Evolutionary conservation across 35 echinoderm and acorn worm species (phyloP).

Genomic region (Amphiura filiformis): DNA sequence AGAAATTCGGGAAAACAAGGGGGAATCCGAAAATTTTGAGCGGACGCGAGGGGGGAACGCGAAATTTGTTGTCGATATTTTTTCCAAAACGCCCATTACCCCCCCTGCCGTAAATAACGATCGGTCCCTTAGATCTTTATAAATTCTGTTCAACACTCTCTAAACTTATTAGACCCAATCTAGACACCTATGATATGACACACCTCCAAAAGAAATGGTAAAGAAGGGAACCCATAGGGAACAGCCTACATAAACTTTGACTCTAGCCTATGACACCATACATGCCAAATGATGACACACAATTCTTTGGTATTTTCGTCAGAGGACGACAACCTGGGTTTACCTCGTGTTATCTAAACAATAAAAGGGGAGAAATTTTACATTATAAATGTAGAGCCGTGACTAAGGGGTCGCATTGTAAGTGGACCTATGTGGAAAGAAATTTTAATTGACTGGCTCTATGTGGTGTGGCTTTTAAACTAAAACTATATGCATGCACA

Average conservation of each 20-base stretch:
- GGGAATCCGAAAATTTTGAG: no score
- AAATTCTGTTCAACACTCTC: no score
- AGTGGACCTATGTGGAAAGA: neutral
- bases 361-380: neutral
- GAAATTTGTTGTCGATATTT: no score
- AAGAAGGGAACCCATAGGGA: neutral
- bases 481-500: neutral
- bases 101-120: no score
- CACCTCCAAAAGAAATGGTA: no score
- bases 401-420: neutral
- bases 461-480: neutral
- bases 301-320: neutral
- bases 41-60: no score
- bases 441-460: neutral
- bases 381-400: neutral
- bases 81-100: no score
- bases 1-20: no score
- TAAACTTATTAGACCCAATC: no score
- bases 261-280: neutral
- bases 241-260: neutral
- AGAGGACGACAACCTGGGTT: neutral
- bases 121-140: no score
- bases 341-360: neutral
- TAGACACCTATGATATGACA: no score
- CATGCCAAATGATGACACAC: neutral